phyloP scores from a whole-genome alignment of 2,888 invertebrate genomes.

The Orthosia gracilis region DNA sequence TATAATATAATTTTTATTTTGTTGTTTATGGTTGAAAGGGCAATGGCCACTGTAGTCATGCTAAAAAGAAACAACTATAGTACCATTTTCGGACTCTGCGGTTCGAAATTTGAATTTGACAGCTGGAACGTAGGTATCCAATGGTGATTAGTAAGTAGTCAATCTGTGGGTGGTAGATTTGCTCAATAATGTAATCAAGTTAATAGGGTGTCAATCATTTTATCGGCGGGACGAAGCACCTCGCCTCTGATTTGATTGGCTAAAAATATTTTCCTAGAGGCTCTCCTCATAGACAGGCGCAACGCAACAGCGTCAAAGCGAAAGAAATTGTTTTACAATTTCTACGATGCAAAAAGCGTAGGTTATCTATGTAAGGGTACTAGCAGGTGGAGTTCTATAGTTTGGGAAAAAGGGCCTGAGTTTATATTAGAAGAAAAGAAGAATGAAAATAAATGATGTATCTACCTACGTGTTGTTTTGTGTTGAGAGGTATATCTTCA shows the following conservation, averaged over 20 bases:
- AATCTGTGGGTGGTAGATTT: conserved; percentile 12
- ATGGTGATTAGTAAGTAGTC: conserved; percentile 14
- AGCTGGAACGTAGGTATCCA: conserved; percentile 7
- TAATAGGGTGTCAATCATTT: conserved; percentile 15
- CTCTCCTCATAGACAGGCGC: too few species aligned
- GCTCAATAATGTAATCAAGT: conserved; percentile 34
- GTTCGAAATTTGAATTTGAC: conserved; percentile 43
- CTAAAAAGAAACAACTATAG: neutral
- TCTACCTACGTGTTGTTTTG: too few species aligned
- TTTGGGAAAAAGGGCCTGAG: too few species aligned
- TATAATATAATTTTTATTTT: too few species aligned
- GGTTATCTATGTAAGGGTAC: too few species aligned
- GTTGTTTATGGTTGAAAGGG: neutral
- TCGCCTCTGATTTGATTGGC: conserved; percentile 8
- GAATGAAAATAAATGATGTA: too few species aligned
- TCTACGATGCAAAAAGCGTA: too few species aligned
- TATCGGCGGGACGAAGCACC: neutral
- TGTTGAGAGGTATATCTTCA: too few species aligned
- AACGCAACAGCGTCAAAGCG: too few species aligned
- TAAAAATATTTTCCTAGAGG: conserved; percentile 7
- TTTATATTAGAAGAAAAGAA: too few species aligned
- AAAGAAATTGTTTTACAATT: too few species aligned
- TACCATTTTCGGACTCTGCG: neutral
- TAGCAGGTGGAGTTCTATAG: too few species aligned
- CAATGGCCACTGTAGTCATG: neutral